phyloP scores from a whole-genome alignment of 2,888 invertebrate genomes.

The Patella ulyssiponensis region DNA sequence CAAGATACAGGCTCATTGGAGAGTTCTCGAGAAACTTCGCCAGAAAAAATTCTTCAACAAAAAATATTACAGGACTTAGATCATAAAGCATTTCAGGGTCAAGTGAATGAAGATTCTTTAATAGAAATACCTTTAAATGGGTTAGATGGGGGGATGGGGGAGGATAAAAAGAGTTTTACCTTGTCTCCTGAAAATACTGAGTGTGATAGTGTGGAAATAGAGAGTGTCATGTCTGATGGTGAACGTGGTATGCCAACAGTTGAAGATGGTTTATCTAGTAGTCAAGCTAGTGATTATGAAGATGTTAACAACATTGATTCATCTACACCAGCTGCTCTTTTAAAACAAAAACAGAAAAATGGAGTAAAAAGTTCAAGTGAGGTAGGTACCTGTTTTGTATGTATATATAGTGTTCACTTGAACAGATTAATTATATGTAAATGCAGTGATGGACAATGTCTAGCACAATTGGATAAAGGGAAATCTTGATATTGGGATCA shows the following conservation, averaged over 20 bases:
- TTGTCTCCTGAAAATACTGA: constrained; percentile 94
- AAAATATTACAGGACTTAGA: constrained; percentile 43
- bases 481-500: too few relatives aligned
- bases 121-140: constrained; percentile 73
- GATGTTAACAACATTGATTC: constrained; percentile 79
- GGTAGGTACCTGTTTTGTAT: too few relatives aligned
- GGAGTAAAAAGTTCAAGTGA: constrained; percentile 18
- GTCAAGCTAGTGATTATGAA: constrained; percentile 92
- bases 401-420: too few relatives aligned
- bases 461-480: too few relatives aligned
- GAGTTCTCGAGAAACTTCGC: constrained; percentile 60
- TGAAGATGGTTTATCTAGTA: constrained; percentile 94
- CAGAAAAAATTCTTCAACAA: constrained; percentile 53
- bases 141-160: constrained; percentile 72
- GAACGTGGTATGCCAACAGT: constrained; percentile 84
- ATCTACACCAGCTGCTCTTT: constrained; percentile 73
- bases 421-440: too few relatives aligned
- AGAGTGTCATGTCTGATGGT: constrained; percentile 75
- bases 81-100: constrained; percentile 40
- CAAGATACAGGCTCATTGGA: constrained; percentile 50
- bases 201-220: constrained; percentile 90
- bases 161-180: constrained; percentile 85
- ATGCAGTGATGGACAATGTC: too few relatives aligned
- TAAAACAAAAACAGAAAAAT: constrained; percentile 75
- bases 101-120: constrained; percentile 66